Evolutionary conservation across 2,888 invertebrate species (phyloP).

Genomic region (Dromius quadrimaculatus): DNA sequence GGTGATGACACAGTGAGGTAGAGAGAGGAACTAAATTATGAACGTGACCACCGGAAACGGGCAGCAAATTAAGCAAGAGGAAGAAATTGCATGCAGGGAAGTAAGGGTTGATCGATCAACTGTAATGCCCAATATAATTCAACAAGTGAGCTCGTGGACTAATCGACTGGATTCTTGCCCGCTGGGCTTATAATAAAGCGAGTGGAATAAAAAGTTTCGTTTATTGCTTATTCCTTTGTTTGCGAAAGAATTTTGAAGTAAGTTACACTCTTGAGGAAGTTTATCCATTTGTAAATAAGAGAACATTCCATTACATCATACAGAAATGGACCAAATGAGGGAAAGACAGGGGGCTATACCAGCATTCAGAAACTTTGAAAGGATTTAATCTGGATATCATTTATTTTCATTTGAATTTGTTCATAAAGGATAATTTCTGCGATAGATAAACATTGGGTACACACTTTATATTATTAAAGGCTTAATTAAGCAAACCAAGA

Average conservation of each 20-base stretch:
- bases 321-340: too few species aligned
- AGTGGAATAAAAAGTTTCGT: constrained; percentile 13
- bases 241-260: too few species aligned
- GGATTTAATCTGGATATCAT: too few species aligned
- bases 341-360: too few species aligned
- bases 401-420: too few species aligned
- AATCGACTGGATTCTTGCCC: constrained; percentile 25
- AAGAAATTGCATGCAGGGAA: constrained; percentile 32
- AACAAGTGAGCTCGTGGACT: constrained; percentile 47
- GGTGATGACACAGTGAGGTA: too few species aligned
- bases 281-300: too few species aligned
- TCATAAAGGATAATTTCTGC: too few species aligned
- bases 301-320: too few species aligned
- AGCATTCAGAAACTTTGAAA: too few species aligned
- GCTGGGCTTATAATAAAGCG: constrained; percentile 6
- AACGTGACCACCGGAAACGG: constrained; percentile 32
- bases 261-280: too few species aligned
- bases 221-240: constrained; percentile 7
- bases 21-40: neutral
- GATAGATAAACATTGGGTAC: constrained; percentile 10
- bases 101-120: constrained; percentile 47
- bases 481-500: constrained; percentile 25
- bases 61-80: constrained; percentile 22
- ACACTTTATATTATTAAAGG: constrained; percentile 23
- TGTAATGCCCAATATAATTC: constrained; percentile 52